These are phyloP conservation scores for Tiliacea citrago DNA, from an alignment of 2,888 invertebrate species.

Conservation along the genomic window DNA sequence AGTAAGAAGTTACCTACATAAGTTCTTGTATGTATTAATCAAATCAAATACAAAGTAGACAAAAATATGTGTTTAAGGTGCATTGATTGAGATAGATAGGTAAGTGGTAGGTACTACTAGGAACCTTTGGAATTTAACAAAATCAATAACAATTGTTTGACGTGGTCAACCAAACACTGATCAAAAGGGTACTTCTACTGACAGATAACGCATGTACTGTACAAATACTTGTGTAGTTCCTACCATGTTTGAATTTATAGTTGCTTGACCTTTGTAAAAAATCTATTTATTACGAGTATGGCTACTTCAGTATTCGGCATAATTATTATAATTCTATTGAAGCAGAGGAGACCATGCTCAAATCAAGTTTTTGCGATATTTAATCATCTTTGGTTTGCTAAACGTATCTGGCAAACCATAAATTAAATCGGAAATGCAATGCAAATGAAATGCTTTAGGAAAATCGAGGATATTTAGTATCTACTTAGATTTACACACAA, in stretches of 20 bases:
- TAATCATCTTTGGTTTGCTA: neutral
- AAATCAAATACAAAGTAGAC: slow-evolving; percentile 13
- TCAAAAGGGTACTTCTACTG: slow-evolving; percentile 10
- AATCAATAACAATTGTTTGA: slow-evolving; percentile 32
- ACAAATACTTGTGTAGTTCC: slow-evolving; percentile 21
- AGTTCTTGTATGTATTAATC: neutral
- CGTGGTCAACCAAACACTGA: slow-evolving; percentile 21
- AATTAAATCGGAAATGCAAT: neutral
- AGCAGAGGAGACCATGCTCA: neutral
- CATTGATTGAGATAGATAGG: slow-evolving; percentile 16
- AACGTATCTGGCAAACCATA: neutral
- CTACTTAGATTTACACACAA: too few relatives aligned
- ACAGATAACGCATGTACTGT: slow-evolving; percentile 9
- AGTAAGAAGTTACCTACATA: too few relatives aligned
- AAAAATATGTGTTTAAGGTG: neutral
- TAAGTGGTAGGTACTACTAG: neutral
- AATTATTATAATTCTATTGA: slow-evolving; percentile 19
- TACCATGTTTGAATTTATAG: slow-evolving; percentile 13
- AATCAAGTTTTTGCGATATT: slow-evolving; percentile 18
- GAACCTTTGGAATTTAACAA: slow-evolving; percentile 24
- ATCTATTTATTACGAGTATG: neutral
- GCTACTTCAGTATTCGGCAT: slow-evolving; percentile 1
- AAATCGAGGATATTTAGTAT: neutral
- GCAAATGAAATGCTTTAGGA: neutral
- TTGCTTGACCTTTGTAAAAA: slow-evolving; percentile 49